phyloP scores from a whole-genome alignment of 2,113 vertebrate species.

The Ceyx margarethae region DNA sequence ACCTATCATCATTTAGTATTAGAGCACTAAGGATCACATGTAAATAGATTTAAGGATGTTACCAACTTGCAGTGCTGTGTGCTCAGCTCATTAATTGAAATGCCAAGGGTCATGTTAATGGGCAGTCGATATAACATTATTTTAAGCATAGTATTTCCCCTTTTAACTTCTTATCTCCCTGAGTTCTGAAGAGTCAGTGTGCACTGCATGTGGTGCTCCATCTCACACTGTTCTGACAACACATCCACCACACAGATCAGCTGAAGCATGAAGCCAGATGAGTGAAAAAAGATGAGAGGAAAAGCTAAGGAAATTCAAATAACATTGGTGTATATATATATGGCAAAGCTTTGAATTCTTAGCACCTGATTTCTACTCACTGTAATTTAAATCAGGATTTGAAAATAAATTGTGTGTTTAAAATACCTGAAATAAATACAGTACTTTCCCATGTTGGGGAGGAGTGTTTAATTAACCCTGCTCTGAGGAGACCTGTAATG shows the following conservation, averaged over 20 bases:
- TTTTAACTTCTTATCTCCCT: not conserved
- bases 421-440: not conserved
- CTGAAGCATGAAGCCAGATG: not conserved
- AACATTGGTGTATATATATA: not conserved
- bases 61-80: not conserved
- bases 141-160: not conserved
- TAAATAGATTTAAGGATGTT: not conserved
- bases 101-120: not conserved
- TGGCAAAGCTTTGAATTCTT: not conserved
- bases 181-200: not conserved
- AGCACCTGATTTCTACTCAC: not conserved
- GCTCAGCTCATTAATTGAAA: not conserved
- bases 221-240: not conserved
- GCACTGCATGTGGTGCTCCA: not conserved
- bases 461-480: not conserved
- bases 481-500: not conserved
- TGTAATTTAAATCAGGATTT: not conserved
- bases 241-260: not conserved
- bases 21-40: not conserved
- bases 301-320: not conserved
- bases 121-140: not conserved
- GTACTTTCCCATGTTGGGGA: not conserved
- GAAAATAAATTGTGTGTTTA: not conserved
- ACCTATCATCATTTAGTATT: not conserved
- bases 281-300: not conserved